Evolutionary conservation across 92 coral and sea anemone genomes (phyloP).

Genomic region (Siderastrea radians): DNA sequence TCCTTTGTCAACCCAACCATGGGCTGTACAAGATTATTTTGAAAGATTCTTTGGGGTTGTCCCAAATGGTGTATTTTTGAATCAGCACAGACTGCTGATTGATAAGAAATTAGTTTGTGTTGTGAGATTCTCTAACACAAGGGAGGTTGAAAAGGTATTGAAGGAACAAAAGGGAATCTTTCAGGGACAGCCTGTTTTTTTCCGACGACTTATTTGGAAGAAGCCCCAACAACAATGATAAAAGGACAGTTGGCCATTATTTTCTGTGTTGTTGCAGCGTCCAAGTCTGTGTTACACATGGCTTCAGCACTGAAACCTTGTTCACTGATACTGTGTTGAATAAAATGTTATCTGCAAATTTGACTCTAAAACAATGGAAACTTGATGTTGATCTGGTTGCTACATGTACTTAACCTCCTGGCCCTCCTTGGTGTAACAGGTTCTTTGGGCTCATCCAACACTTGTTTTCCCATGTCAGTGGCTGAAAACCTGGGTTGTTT

Average conservation of each 20-base stretch:
- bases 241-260: background rate
- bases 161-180: background rate
- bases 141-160: background rate
- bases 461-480: too few species aligned
- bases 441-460: too few species aligned
- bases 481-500: too few species aligned
- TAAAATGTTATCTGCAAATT: too few species aligned
- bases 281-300: too few species aligned
- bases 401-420: too few species aligned
- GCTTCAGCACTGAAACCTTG: background rate
- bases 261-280: too few species aligned
- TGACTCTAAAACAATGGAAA: too few species aligned
- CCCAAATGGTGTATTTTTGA: slow-evolving; percentile 10
- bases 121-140: background rate
- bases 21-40: background rate
- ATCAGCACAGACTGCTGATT: background rate
- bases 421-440: too few species aligned
- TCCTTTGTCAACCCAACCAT: background rate
- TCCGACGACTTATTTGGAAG: slow-evolving; percentile 24
- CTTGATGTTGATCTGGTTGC: too few species aligned
- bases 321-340: too few species aligned
- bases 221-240: background rate
- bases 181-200: slow-evolving; percentile 9
- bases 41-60: background rate
- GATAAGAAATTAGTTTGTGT: slow-evolving; percentile 7